Conservation (phyloP, 37 sponge, comb jelly and placozoan species). For the Spongilla lacustris region DNA sequence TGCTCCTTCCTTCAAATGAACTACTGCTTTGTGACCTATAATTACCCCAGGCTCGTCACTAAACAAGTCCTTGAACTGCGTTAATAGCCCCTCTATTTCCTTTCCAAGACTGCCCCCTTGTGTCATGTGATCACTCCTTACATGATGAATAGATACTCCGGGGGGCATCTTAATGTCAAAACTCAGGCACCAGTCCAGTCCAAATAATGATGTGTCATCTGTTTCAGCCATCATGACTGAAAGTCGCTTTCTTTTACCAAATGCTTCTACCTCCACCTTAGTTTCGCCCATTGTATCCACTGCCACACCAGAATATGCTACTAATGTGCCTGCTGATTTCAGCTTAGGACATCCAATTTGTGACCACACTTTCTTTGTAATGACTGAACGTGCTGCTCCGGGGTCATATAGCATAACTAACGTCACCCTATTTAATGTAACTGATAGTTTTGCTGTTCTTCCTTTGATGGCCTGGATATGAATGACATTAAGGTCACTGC, state of each 20-base stretch:
- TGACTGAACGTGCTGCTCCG: neutral
- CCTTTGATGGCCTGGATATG: conserved; percentile 1
- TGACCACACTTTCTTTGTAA: neutral
- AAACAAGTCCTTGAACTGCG: conserved; percentile 1
- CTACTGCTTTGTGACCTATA: neutral
- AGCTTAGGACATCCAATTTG: neutral
- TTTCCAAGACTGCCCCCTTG: neutral
- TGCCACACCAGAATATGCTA: neutral
- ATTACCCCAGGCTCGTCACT: neutral
- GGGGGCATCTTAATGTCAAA: neutral
- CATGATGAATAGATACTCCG: neutral
- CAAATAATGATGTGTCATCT: neutral
- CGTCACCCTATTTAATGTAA: neutral
- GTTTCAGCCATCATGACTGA: neutral
- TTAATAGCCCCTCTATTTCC: conserved; percentile 1
- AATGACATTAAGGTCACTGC: neutral
- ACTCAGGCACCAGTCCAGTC: neutral
- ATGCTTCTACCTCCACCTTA: conserved; percentile 1
- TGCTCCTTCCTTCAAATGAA: neutral
- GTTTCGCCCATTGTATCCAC: neutral
- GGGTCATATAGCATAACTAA: neutral
- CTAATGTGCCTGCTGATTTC: neutral
- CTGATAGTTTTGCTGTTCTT: neutral
- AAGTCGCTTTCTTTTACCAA: neutral
- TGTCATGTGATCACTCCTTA: neutral